phyloP scores from a whole-genome alignment of 2,113 vertebrate genomes.

The Lamprotornis superbus region DNA sequence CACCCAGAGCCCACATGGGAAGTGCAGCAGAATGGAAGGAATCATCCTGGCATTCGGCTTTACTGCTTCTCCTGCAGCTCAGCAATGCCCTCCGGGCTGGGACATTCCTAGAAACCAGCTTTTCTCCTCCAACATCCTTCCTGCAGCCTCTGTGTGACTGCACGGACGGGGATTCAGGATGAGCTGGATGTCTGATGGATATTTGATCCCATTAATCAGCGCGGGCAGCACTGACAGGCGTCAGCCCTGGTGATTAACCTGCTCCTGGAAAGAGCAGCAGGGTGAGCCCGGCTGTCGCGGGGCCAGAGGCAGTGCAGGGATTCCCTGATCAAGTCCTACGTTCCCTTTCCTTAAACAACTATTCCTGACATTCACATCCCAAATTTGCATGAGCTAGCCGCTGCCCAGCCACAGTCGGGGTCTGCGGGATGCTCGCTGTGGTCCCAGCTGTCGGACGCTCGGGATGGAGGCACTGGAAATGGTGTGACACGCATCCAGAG shows the following conservation, averaged over 20 bases:
- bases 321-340: background rate
- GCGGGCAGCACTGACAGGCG: background rate
- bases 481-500: background rate
- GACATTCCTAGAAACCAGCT: conserved; percentile 58
- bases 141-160: background rate
- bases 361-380: background rate
- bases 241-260: background rate
- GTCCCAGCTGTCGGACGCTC: fast-evolving
- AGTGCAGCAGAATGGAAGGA: background rate
- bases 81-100: background rate
- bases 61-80: background rate
- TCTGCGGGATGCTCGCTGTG: background rate
- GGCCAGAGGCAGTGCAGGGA: background rate
- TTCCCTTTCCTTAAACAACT: background rate
- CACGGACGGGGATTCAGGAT: background rate
- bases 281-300: background rate
- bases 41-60: fast-evolving
- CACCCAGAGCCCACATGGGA: background rate
- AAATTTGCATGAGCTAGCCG: fast-evolving
- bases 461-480: fast-evolving
- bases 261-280: conserved; percentile 6
- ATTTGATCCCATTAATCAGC: background rate
- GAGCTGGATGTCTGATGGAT: background rate
- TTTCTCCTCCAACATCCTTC: conserved; percentile 20
- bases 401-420: fast-evolving